A percentile compares a stretch with the other conserved stretches of the same genome.
Evolutionary conservation across 2,797 vertebrate species (phyloP).

Genomic region (Phalloptychus januarius): DNA sequence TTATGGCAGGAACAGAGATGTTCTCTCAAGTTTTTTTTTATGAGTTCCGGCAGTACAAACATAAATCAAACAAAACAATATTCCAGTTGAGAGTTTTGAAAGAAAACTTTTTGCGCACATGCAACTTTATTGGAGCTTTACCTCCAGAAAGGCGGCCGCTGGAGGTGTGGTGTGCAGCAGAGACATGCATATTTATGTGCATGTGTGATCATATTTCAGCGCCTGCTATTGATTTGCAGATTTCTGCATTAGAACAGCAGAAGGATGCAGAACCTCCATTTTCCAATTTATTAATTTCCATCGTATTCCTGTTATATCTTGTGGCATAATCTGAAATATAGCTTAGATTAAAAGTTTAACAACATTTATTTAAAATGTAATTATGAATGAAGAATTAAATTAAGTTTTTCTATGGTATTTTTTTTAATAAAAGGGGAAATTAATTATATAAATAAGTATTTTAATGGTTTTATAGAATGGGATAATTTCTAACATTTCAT

Average conservation of each 20-base stretch:
- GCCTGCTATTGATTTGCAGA: constrained; percentile 66
- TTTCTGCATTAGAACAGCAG: constrained; percentile 18
- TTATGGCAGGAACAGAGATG: neutral
- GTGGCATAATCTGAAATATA: neutral
- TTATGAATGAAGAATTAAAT: neutral
- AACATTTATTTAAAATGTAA: neutral
- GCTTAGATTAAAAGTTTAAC: neutral
- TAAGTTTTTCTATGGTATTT: neutral
- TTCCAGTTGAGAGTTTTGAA: constrained; percentile 8
- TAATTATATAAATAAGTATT: neutral
- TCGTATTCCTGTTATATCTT: neutral
- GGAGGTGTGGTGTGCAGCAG: constrained; percentile 14
- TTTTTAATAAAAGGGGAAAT: neutral
- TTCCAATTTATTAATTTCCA: neutral
- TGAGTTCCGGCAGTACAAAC: neutral
- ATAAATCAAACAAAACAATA: neutral
- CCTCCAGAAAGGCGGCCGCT: constrained; percentile 52
- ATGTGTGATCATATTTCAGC: constrained; percentile 72
- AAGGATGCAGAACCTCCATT: neutral
- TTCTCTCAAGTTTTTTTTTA: neutral
- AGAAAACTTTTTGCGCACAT: constrained; percentile 45
- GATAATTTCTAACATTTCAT: neutral
- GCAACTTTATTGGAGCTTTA: constrained; percentile 61
- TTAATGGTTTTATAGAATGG: neutral
- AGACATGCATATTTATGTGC: constrained; percentile 57